phyloP scores from a whole-genome alignment of 2,888 invertebrate genomes.

The Pegoplata infirma region DNA sequence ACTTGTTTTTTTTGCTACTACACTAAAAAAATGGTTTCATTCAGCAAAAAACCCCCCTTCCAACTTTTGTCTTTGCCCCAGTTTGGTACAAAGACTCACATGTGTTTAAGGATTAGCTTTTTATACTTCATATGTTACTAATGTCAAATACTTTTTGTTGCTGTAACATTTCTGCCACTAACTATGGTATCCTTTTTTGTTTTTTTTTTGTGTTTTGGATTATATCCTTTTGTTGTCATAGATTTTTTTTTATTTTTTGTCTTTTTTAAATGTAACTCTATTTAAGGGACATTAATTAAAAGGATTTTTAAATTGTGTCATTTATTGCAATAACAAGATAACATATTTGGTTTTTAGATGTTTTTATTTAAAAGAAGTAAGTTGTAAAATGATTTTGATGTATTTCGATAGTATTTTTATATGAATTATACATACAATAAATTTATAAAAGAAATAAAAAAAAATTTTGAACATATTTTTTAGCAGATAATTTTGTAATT shows the following conservation, averaged over 20 bases:
- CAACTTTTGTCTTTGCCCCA: not conserved
- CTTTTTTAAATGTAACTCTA: not conserved
- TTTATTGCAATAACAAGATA: conserved; percentile 27
- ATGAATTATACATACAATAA: no score
- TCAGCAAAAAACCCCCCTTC: not conserved
- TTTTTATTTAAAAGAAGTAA: no score
- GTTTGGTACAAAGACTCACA: conserved; percentile 2
- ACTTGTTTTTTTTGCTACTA: not conserved
- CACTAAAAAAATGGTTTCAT: not conserved
- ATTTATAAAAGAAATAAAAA: no score
- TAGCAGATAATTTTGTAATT: no score
- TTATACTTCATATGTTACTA: conserved; percentile 19
- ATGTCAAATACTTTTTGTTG: conserved; percentile 15
- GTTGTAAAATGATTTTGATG: no score
- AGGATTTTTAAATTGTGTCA: conserved; percentile 42
- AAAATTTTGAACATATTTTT: no score
- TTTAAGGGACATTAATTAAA: conserved; percentile 42
- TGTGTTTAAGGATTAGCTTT: conserved; percentile 29
- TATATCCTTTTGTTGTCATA: not conserved
- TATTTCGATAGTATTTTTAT: no score
- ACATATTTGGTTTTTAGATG: not conserved
- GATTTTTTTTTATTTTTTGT: not conserved
- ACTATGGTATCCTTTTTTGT: not conserved
- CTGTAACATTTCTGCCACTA: not conserved
- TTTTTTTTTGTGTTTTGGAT: not conserved